phyloP scores from a whole-genome alignment of 2,797 vertebrate species.

The Hydrocynus forskahlii region DNA sequence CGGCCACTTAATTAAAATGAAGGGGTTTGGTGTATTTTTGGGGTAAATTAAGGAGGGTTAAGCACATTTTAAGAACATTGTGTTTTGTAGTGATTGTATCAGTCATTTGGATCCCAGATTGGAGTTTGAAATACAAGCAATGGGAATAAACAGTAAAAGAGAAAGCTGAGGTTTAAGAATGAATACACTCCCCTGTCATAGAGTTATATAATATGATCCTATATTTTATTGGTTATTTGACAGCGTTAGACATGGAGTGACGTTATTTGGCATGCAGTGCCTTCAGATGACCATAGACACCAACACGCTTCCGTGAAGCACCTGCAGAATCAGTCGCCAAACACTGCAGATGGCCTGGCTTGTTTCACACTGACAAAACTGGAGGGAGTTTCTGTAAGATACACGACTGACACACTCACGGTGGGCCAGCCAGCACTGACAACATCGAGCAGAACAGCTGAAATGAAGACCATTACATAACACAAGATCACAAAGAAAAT shows the following conservation, averaged over 20 bases:
- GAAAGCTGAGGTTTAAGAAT: neutral
- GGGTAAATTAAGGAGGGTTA: too few relatives aligned
- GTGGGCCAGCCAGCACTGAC: neutral
- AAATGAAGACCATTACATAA: neutral
- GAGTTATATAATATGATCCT: neutral
- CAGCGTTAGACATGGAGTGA: neutral
- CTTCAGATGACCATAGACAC: conserved; percentile 18
- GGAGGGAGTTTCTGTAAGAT: conserved; percentile 10
- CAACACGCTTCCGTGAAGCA: too few relatives aligned
- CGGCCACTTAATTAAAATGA: too few relatives aligned
- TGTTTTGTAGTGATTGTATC: too few relatives aligned
- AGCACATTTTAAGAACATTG: too few relatives aligned
- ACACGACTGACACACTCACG: neutral
- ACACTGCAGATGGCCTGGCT: conserved; percentile 4
- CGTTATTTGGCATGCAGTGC: neutral
- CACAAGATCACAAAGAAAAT: too few relatives aligned
- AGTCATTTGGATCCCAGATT: neutral
- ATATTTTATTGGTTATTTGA: conserved; percentile 3
- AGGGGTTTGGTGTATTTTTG: too few relatives aligned
- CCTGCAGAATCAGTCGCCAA: too few relatives aligned
- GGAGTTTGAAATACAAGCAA: too few relatives aligned
- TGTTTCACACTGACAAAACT: conserved; percentile 5
- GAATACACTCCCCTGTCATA: conserved; percentile 2
- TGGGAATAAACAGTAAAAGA: neutral
- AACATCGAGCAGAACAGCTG: neutral